Conservation (phyloP, 2,888 invertebrate species). For the Leptarthrus brevirostris region DNA sequence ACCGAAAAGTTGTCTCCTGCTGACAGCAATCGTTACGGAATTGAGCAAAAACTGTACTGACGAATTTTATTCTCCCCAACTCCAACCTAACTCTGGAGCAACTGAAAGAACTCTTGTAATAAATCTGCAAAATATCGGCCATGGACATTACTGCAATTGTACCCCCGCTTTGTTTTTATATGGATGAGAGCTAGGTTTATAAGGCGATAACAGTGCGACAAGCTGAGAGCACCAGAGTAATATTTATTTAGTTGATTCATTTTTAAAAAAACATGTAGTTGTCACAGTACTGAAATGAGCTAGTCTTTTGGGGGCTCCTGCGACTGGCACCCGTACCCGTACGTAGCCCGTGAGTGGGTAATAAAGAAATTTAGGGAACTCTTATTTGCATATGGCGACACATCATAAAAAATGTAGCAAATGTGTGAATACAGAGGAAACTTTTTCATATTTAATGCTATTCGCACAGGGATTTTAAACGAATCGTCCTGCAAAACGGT, state of each 20-base stretch:
- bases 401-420: conserved; percentile 36
- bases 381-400: conserved; percentile 47
- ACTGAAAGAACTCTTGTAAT: conserved; percentile 1
- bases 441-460: conserved; percentile 39
- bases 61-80: not conserved
- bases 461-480: conserved; percentile 40
- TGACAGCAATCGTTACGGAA: not conserved
- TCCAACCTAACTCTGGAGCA: not conserved
- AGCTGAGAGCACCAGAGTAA: not conserved
- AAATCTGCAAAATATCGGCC: conserved; percentile 24
- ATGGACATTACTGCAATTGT: conserved; percentile 14
- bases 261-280: conserved; percentile 5
- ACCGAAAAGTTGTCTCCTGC: not conserved
- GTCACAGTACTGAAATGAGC: not conserved
- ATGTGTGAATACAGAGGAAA: conserved; percentile 40
- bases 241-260: conserved; percentile 29
- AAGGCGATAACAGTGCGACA: not conserved
- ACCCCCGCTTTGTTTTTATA: not conserved
- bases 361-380: conserved; percentile 42
- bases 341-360: conserved; percentile 12
- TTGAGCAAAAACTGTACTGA: not conserved
- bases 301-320: not conserved
- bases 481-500: conserved; percentile 46
- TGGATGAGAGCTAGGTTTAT: not conserved
- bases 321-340: not conserved